A percentile compares a stretch with the other conserved stretches of the same genome.
phyloP scores from a whole-genome alignment of 2,888 invertebrate genomes.

The Lasioglossum pauxillum region DNA sequence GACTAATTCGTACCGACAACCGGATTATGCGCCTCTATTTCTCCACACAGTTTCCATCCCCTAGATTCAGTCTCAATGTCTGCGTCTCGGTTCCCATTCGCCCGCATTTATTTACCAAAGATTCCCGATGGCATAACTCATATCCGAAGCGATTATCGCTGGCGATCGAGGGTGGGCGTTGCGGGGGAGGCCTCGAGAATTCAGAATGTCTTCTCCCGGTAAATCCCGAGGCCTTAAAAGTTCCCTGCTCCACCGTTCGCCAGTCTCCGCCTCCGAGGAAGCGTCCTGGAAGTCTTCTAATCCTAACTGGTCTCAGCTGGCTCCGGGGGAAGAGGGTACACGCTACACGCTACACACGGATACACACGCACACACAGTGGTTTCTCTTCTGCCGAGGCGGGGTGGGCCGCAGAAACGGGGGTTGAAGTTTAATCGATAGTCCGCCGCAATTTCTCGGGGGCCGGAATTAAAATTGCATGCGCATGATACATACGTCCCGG shows the following conservation, averaged over 20 bases:
- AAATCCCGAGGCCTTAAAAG: constrained; percentile 52
- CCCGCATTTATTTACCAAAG: neutral
- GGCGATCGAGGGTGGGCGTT: neutral
- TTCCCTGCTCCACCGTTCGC: constrained; percentile 22
- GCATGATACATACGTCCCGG: constrained; percentile 3
- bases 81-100: neutral
- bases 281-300: constrained; percentile 43
- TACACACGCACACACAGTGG: neutral
- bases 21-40: too few relatives aligned
- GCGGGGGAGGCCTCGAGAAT: neutral
- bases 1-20: too few relatives aligned
- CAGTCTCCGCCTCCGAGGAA: constrained; percentile 25
- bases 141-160: constrained; percentile 13
- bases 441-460: constrained; percentile 47
- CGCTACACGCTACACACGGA: neutral
- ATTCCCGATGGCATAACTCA: neutral
- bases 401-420: neutral
- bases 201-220: neutral
- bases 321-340: constrained; percentile 4
- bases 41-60: neutral
- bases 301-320: constrained; percentile 33
- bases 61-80: too few relatives aligned
- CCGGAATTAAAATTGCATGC: constrained; percentile 57
- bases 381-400: neutral
- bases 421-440: constrained; percentile 59